A percentile compares a stretch with the other conserved stretches of the same genome.
These are phyloP conservation scores for Lordiphosa mommai DNA, from an alignment of 1,140 invertebrate genomes.

Conservation along the genomic window DNA sequence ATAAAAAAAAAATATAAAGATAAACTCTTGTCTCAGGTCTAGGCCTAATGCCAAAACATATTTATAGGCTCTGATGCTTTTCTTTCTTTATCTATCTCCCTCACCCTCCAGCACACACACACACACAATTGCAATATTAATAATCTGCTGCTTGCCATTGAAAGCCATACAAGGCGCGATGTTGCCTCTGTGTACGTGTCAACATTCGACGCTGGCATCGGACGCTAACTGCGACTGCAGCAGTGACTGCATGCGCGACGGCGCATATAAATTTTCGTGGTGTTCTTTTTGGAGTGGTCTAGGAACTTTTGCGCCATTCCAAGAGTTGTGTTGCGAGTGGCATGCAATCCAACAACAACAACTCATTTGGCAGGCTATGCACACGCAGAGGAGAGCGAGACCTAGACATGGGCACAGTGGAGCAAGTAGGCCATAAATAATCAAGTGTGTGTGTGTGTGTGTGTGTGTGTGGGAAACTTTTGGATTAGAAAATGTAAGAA, in stretches of 20 bases:
- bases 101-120: not conserved
- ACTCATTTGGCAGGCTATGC: conserved; percentile 52
- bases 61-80: conserved; percentile 53
- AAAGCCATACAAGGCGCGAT: conserved; percentile 76
- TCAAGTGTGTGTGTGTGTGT: conserved; percentile 13
- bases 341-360: conserved; percentile 20
- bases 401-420: conserved; percentile 39
- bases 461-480: conserved; percentile 9
- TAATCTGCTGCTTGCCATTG: conserved; percentile 62
- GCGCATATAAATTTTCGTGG: conserved; percentile 71
- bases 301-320: conserved; percentile 72
- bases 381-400: conserved; percentile 4
- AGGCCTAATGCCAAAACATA: conserved; percentile 66
- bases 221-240: conserved; percentile 18
- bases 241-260: conserved; percentile 67
- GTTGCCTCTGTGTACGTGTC: conserved; percentile 54
- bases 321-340: conserved; percentile 43
- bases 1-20: not conserved
- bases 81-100: not conserved
- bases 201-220: conserved; percentile 66
- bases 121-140: conserved; percentile 67
- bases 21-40: conserved; percentile 30
- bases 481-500: not conserved
- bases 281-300: conserved; percentile 74
- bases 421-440: conserved; percentile 14